Base-by-base conservation (phyloP, 2,113 vertebrate genomes). In the Hepsetus odoe region DNA sequence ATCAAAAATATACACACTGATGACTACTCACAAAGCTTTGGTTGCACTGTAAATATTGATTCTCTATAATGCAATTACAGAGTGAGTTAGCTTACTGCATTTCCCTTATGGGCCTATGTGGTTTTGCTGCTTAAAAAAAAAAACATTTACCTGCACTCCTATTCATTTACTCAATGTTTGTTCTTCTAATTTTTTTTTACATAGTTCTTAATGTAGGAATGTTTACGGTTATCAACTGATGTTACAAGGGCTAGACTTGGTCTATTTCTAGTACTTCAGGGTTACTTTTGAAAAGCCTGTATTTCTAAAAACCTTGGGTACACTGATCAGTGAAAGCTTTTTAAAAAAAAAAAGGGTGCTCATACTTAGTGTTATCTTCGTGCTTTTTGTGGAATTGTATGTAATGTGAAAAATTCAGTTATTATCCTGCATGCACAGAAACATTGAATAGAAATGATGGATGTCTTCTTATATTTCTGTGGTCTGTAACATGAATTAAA, bases 1-100 rank as follows among this genome's bases (percentile, higher is more conserved):
- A 4, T 3, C 18, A 49, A 74, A 74, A 78, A 85, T 79, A 69
- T 38, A 77, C 24, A 9, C 40, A 33, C 5, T 1, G 9, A 33
- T 1, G 8, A n/a, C n/a, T 32, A 35, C 58, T 30, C 26, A 62
- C 10, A 1, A 12, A 6, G 32, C 2, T 32, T 30, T 22, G 12
- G 44, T 10, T 24, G 30, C 1, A 22, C 28, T 74, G 18, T 26
- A 51, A 49, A 49, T 64, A 74, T 28, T 64, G 62, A 74, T 64
- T 16, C 42, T 28, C 42, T 24, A 26, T 64, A 74, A 62, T 62
- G 28, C 30, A 64, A 18, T 72, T 42, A 20, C 38, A 30, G 61
- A 11, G 18, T 32, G 38, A 73, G 56, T 40, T 42, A 7, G 11
- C 32, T 11, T 20, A 33, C 22, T 73, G 53, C 24, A 24, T n/a